Percentiles rank a stretch among this genome's conserved stretches.
Conservation (phyloP, 2,888 invertebrate genomes). For the Ceramica pisi region DNA sequence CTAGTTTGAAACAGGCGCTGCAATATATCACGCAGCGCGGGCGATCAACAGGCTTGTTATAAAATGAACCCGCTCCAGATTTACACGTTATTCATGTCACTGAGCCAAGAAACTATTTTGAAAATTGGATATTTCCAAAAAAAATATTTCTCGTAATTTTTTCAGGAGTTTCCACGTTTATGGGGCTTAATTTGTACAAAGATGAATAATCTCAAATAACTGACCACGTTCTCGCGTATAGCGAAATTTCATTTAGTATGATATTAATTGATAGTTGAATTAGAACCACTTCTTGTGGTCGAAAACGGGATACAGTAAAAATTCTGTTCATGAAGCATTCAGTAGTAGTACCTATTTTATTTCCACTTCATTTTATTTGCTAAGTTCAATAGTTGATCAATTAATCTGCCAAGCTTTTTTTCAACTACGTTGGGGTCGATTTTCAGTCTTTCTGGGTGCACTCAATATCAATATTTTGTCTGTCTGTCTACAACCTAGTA, state of each 20-base stretch:
- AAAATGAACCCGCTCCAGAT: conserved; percentile 48
- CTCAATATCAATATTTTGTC: no score
- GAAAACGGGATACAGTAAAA: not conserved
- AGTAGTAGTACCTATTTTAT: not conserved
- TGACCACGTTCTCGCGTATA: not conserved
- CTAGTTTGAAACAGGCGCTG: conserved; percentile 44
- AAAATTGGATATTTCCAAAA: conserved; percentile 34
- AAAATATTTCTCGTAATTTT: not conserved
- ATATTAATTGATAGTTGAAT: not conserved
- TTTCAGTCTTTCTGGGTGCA: no score
- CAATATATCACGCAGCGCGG: conserved; percentile 57
- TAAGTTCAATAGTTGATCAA: no score
- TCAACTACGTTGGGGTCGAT: no score
- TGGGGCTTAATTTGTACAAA: conserved; percentile 6
- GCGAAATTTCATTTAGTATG: conserved; percentile 17
- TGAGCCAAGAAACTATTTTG: conserved; percentile 47
- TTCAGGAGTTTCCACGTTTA: conserved; percentile 15
- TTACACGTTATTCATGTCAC: conserved; percentile 48
- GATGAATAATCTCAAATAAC: conserved; percentile 1
- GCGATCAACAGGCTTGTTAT: conserved; percentile 62
- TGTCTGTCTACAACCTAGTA: no score
- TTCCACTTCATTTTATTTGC: no score
- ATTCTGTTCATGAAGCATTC: not conserved
- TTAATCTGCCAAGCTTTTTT: no score
- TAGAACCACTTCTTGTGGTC: not conserved